phyloP scores from a whole-genome alignment of 2,888 invertebrate species.

The Tryphoninae sp. region DNA sequence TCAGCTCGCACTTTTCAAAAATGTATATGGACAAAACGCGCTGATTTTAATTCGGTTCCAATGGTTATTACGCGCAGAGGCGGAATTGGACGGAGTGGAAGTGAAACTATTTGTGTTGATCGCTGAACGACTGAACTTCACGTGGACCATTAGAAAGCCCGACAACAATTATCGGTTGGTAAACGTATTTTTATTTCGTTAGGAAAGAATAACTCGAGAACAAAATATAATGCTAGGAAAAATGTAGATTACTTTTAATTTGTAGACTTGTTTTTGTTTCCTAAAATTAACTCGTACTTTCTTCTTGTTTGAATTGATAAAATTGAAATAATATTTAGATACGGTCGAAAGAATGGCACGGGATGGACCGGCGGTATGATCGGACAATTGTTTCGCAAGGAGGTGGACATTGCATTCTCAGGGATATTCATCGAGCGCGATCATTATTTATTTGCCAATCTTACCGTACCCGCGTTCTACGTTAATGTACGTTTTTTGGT shows the following conservation, averaged over 20 bases:
- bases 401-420: constrained; percentile 76
- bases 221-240: too few relatives aligned
- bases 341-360: constrained; percentile 70
- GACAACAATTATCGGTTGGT: constrained; percentile 58
- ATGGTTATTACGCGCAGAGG: constrained; percentile 60
- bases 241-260: not conserved
- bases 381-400: constrained; percentile 67
- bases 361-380: constrained; percentile 75
- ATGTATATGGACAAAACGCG: not conserved
- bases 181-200: not conserved
- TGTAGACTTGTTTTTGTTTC: not conserved
- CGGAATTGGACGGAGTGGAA: constrained; percentile 76
- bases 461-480: constrained; percentile 43
- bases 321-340: constrained; percentile 64
- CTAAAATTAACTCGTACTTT: constrained; percentile 2
- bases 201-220: too few relatives aligned
- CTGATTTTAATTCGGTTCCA: not conserved
- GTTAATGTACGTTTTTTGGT: constrained; percentile 72
- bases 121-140: constrained; percentile 75
- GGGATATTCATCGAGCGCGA: constrained; percentile 72
- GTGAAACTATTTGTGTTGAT: constrained; percentile 72
- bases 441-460: constrained; percentile 66
- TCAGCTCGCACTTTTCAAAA: constrained; percentile 4
- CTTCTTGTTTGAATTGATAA: not conserved
- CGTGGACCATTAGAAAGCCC: constrained; percentile 72